Evolutionary conservation across 2,797 vertebrate species (phyloP).

Genomic region (Echiichthys vipera): DNA sequence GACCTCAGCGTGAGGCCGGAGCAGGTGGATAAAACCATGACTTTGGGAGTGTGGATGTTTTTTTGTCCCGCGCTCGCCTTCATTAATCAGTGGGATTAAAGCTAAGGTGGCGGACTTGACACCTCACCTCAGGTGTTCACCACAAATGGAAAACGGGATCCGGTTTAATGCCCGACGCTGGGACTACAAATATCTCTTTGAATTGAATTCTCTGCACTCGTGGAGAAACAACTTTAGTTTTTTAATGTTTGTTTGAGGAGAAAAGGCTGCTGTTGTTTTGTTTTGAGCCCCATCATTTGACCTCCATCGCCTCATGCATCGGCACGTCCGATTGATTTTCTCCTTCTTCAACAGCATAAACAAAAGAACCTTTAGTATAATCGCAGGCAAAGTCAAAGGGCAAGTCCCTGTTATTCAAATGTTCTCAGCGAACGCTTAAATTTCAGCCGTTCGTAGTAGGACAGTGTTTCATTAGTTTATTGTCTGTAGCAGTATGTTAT

Average conservation of each 20-base stretch:
- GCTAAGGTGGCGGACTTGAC: background rate
- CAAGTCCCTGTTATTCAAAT: background rate
- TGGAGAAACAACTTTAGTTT: background rate
- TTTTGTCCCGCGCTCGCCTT: background rate
- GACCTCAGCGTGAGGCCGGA: constrained; percentile 3
- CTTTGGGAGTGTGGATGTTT: background rate
- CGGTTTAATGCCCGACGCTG: background rate
- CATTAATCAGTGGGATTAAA: constrained; percentile 16
- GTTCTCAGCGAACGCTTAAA: background rate
- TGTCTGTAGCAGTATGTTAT: background rate
- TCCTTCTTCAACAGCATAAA: background rate
- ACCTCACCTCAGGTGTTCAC: no score
- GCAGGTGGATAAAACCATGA: constrained; percentile 1
- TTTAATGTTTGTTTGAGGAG: background rate
- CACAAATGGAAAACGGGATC: background rate
- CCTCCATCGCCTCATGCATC: background rate
- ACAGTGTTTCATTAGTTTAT: background rate
- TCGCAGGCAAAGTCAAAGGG: constrained; percentile 10
- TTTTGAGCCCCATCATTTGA: background rate
- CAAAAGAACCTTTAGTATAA: background rate
- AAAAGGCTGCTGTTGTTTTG: background rate
- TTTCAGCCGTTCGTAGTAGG: background rate
- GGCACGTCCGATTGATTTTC: background rate
- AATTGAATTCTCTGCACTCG: background rate
- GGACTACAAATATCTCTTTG: background rate